Base-by-base conservation (phyloP, 2,113 vertebrate species). In the Peromyscus polionotus region DNA sequence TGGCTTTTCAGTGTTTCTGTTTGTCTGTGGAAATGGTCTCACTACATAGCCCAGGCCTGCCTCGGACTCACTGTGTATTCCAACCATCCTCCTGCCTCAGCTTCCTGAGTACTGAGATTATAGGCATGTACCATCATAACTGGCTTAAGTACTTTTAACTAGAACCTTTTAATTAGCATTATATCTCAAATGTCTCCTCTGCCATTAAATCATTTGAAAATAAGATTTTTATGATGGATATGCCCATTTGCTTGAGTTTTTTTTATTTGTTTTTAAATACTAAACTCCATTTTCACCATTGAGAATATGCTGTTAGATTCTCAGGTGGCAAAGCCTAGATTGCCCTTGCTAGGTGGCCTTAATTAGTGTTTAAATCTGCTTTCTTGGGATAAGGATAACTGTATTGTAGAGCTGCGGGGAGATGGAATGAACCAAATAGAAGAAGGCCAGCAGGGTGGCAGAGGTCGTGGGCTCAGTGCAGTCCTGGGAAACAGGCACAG, bases 91-190 rank as follows among this genome's bases (percentile, higher is more conserved):
- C 63, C 31, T 87, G 85, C 19, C 45, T 70, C 85, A 87, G 45
- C 19, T 51, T 70, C 19, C 33, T 54, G 85, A 87, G 42, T n/a
- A 51, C 65, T 87, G 31, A 13, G 45, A 26, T 87, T 87, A 36
- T 31, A 87, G 45, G 17, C 33, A n/a, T 51, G 65, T 14, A 11
- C 31, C 85, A 24, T 24, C 65, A n/a, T 51, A n/a, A 65, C 63
- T 36, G 65, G 85, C 11, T 70, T 51, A 36, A 22, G 17, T 67
- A 72, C 9, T 93, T 96, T 95, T 91, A 93, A 97, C 83, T 95
- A 12, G 88, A 28, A 10, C 19, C 5, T 72, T 95, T 86, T 24
- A 73, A 10, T 90, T 95, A 89, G 28, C 83, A 61, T 36, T 91
- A 4, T 88, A 75, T 85, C n/a, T 84, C 24, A 36, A 7, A 70